Base-by-base conservation (phyloP, 2,797 vertebrate species). In the Cryptoprocta ferox region DNA sequence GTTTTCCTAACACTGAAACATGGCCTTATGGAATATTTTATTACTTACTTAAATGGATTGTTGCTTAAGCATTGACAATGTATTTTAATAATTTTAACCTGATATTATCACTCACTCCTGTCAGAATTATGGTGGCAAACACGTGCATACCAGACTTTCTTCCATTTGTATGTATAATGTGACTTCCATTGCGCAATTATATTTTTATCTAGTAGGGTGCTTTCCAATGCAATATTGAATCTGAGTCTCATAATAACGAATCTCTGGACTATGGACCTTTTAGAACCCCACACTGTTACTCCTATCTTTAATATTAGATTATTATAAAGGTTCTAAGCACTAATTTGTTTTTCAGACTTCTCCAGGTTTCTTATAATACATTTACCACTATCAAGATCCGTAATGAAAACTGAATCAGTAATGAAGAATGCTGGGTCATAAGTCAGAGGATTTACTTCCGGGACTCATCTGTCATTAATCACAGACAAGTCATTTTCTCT, bases 201-300 rank as follows among this genome's bases (percentile, higher is more conserved):
- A 16, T 32, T 10, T 1, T 81, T 63, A 6, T 45, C 3, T 30
- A 4, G 56, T 78, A 4, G 0, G 0, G 0, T 9, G 24, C 10
- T 93, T 86, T 56, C 87, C 45, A 70, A 5, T 73, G 68, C 5
- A 93, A 28, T 83, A 21, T 15, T 32, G 26, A 68, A 45, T 59
- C 14, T 39, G 56, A 70, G 32, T 56, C 6, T 32, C 11, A 12
- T 66, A 26, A 87, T 85, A 87, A 90, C 1, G 32, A 26, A 37
- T 32, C 45, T 81, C 68, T 83, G 68, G 1, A n/a, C 3, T 61
- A n/a, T 32, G 28, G 73, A 48, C 28, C 42, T 85, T 63, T 86
- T n/a, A 42, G 26, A 32, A 11, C 24, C 61, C n/a, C 53, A n/a
- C 9, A 24, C 19, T 32, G 2, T 59, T 1, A 61, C 78, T n/a